These are phyloP conservation scores for Pentalonia nigronervosa DNA, from an alignment of 1,140 invertebrate species.

Conservation along the genomic window DNA sequence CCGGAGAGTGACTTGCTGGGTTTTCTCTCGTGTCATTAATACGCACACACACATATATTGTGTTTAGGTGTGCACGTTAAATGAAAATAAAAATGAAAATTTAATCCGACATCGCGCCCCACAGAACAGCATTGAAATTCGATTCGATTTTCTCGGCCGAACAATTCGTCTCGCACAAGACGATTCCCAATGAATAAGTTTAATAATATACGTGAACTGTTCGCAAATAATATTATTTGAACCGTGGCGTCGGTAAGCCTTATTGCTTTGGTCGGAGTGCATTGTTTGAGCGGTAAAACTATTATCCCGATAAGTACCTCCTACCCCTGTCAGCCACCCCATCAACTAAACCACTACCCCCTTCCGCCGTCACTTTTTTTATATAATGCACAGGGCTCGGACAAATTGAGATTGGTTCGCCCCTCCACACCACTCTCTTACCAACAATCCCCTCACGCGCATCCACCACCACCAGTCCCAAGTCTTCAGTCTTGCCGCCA, in stretches of 20 bases:
- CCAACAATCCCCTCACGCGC: neutral
- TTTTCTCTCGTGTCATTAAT: neutral
- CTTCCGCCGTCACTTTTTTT: neutral
- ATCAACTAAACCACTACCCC: no score
- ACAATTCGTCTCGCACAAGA: neutral
- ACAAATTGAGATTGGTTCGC: conserved; percentile 25
- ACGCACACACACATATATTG: neutral
- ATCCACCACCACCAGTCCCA: no score
- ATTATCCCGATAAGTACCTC: conserved; percentile 21
- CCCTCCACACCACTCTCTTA: neutral
- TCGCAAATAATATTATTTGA: conserved; percentile 23
- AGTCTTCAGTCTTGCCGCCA: neutral
- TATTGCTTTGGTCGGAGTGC: neutral
- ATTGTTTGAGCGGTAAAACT: conserved; percentile 16
- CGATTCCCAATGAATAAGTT: neutral
- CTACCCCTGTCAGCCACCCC: neutral
- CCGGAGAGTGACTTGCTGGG: neutral
- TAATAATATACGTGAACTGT: neutral
- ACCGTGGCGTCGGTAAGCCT: neutral
- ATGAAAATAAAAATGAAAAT: neutral
- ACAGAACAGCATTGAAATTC: neutral
- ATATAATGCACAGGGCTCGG: neutral
- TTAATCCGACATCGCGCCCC: neutral
- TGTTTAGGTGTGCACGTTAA: neutral
- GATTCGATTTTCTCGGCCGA: neutral